Conservation (phyloP, 2,797 vertebrate species). For the Pristis pectinata region DNA sequence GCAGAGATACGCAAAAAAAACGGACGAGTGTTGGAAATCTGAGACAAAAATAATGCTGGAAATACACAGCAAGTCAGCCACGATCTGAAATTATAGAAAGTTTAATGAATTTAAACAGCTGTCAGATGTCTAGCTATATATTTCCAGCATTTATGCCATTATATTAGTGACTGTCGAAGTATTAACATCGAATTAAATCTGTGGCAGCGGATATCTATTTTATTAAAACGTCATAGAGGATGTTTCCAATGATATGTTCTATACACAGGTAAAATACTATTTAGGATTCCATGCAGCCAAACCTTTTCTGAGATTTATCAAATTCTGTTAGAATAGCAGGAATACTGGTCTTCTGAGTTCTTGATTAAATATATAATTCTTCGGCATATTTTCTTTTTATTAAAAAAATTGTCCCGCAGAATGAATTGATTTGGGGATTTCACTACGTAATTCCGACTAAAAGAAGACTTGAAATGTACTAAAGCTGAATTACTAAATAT, state of each 20-base stretch:
- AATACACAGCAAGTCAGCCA: neutral
- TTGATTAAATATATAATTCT: neutral
- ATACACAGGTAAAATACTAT: neutral
- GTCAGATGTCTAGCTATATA: neutral
- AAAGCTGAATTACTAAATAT: neutral
- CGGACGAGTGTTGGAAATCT: neutral
- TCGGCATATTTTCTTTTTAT: no score
- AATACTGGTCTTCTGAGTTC: neutral
- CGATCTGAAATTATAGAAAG: neutral
- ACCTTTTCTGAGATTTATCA: neutral
- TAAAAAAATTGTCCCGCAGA: neutral
- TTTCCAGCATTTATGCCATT: neutral
- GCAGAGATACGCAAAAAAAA: neutral
- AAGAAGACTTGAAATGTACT: neutral
- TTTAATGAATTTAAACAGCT: neutral
- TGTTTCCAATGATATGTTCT: neutral
- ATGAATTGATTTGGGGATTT: neutral
- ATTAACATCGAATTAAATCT: neutral
- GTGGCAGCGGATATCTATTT: neutral
- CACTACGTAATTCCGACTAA: neutral
- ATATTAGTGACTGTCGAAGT: neutral
- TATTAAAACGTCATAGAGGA: neutral
- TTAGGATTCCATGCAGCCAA: neutral
- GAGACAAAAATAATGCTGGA: neutral
- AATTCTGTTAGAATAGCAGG: neutral